Evolutionary conservation across 2,113 vertebrate species (phyloP).

Genomic region (Aplodontia rufa): DNA sequence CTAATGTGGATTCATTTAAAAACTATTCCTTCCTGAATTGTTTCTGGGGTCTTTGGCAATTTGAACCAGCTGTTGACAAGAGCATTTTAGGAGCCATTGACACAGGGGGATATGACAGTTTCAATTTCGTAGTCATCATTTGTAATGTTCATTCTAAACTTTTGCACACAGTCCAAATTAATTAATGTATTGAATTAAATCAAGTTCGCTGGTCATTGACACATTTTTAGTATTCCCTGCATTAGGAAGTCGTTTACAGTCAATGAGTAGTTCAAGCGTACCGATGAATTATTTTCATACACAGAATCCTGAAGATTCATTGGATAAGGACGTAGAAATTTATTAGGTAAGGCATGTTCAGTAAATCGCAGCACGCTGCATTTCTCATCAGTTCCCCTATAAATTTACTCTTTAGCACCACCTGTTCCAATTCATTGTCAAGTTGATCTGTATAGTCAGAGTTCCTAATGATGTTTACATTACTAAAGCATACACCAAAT

Average conservation of each 20-base stretch:
- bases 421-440: conserved; percentile 18
- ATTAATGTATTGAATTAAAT: conserved; percentile 27
- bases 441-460: not conserved
- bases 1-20: conserved; percentile 40
- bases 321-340: conserved; percentile 47
- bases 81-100: not conserved
- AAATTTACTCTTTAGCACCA: conserved; percentile 2
- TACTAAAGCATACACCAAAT: not conserved
- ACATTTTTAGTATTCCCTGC: not conserved
- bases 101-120: not conserved
- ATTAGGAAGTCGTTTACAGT: conserved; percentile 18
- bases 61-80: conserved; percentile 47
- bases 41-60: conserved; percentile 26
- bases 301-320: not conserved
- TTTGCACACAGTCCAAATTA: not conserved
- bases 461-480: conserved; percentile 38
- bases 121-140: not conserved
- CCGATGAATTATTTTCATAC: conserved; percentile 33
- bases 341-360: conserved; percentile 12
- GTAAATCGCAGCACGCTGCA: not conserved
- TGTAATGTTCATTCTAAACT: conserved; percentile 19
- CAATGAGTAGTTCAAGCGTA: not conserved
- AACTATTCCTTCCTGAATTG: conserved; percentile 50
- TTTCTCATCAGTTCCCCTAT: conserved; percentile 1
- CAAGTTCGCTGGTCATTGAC: not conserved